These are phyloP conservation scores for Laspeyria flexula DNA, from an alignment of 2,888 invertebrate species.

Conservation along the genomic window DNA sequence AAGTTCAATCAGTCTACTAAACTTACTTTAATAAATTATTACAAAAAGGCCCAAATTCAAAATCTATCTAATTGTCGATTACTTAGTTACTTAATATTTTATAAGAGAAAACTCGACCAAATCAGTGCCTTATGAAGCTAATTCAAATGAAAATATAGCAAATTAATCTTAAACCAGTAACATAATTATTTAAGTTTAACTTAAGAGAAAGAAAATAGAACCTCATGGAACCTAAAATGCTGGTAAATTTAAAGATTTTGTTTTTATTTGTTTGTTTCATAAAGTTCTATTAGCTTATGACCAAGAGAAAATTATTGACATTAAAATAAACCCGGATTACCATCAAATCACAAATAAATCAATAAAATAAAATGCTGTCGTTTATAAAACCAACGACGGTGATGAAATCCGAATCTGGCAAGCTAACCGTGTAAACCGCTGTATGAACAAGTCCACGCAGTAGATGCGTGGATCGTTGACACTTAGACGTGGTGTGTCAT, in stretches of 20 bases:
- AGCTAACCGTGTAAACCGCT: not conserved
- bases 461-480: slow-evolving; percentile 5
- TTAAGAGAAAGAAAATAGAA: no score
- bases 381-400: slow-evolving; percentile 1
- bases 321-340: slow-evolving; percentile 6
- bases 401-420: not conserved
- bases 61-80: no score
- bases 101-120: no score
- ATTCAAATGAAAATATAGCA: not conserved
- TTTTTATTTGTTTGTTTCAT: not conserved
- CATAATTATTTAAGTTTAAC: not conserved
- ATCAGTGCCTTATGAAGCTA: no score
- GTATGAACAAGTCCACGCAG: not conserved
- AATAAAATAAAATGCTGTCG: slow-evolving; percentile 6
- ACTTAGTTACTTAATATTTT: no score
- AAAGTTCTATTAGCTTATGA: not conserved
- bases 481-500: slow-evolving; percentile 61
- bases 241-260: not conserved
- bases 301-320: slow-evolving; percentile 3
- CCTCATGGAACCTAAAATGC: not conserved
- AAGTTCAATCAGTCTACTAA: no score
- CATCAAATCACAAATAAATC: not conserved
- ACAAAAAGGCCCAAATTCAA: no score
- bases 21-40: no score
- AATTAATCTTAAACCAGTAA: not conserved